Evolutionary conservation across 2,888 invertebrate species (phyloP).

Genomic region (Ochropleura leucogaster): DNA sequence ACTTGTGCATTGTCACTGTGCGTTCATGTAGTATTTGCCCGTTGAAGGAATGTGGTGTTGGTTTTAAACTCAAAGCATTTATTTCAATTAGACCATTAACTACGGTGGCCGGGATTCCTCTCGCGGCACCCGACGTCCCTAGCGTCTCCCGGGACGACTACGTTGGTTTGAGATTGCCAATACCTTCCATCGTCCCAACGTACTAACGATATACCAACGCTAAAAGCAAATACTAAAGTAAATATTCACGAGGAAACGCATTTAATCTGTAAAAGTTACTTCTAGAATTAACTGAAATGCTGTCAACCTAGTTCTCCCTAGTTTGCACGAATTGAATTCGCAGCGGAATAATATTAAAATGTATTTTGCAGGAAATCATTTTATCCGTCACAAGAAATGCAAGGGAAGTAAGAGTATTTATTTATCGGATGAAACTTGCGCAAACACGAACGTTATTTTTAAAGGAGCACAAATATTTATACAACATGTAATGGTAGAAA

Average conservation of each 20-base stretch:
- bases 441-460: conserved; percentile 6
- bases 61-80: no score
- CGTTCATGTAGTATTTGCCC: no score
- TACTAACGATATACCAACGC: not conserved
- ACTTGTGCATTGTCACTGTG: no score
- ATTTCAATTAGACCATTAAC: no score
- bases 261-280: conserved; percentile 13
- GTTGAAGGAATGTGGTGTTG: no score
- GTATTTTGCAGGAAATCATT: conserved; percentile 31
- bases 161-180: no score
- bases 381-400: conserved; percentile 24
- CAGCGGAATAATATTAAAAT: conserved; percentile 32
- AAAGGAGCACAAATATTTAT: conserved; percentile 8
- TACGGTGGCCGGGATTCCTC: no score
- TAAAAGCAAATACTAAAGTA: conserved; percentile 15
- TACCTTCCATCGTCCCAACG: no score
- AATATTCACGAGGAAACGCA: conserved; percentile 20
- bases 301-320: conserved; percentile 38
- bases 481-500: not conserved
- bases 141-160: no score
- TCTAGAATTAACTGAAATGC: conserved; percentile 30
- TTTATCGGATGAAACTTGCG: conserved; percentile 13
- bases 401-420: conserved; percentile 32
- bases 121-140: no score
- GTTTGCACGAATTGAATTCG: conserved; percentile 28